These are phyloP conservation scores for Porites australiensis DNA, from an alignment of 64 coral and sea anemone genomes.

Conservation along the genomic window DNA sequence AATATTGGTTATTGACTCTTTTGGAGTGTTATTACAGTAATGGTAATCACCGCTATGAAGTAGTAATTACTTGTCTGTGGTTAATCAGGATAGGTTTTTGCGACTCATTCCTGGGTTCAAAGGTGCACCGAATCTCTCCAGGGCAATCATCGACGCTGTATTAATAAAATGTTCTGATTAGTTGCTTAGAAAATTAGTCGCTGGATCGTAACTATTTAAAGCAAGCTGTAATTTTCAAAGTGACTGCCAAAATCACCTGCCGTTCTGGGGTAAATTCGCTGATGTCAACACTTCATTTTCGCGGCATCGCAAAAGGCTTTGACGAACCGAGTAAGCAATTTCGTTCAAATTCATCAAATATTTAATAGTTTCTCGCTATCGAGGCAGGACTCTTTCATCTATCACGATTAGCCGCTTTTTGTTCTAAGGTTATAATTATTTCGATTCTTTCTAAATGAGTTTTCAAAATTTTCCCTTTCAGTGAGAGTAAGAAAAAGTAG, in stretches of 20 bases:
- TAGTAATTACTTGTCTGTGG: slow-evolving; percentile 8
- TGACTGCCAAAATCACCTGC: background rate
- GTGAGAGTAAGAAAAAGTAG: background rate
- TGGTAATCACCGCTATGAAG: background rate
- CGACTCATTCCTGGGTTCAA: slow-evolving; percentile 2
- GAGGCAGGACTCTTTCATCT: background rate
- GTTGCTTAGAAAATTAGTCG: slow-evolving; percentile 45
- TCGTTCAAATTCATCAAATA: slow-evolving; percentile 20
- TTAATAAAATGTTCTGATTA: slow-evolving; percentile 21
- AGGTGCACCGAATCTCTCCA: slow-evolving; percentile 21
- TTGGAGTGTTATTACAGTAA: slow-evolving; percentile 9
- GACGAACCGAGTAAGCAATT: background rate
- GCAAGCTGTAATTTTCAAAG: slow-evolving; percentile 22
- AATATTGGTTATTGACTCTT: slow-evolving; percentile 18
- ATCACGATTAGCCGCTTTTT: slow-evolving; percentile 51
- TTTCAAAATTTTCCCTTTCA: background rate
- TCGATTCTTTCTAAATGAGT: slow-evolving; percentile 37
- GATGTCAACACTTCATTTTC: slow-evolving; percentile 33
- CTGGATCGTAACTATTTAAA: slow-evolving; percentile 20
- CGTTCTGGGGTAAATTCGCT: background rate
- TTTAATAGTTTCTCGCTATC: slow-evolving; percentile 45
- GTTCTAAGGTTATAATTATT: slow-evolving; percentile 20
- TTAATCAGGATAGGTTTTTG: background rate
- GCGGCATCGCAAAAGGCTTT: background rate
- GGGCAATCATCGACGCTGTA: background rate